Evolutionary conservation across 1,140 invertebrate species (phyloP).

Genomic region (Aphis craccivora): DNA sequence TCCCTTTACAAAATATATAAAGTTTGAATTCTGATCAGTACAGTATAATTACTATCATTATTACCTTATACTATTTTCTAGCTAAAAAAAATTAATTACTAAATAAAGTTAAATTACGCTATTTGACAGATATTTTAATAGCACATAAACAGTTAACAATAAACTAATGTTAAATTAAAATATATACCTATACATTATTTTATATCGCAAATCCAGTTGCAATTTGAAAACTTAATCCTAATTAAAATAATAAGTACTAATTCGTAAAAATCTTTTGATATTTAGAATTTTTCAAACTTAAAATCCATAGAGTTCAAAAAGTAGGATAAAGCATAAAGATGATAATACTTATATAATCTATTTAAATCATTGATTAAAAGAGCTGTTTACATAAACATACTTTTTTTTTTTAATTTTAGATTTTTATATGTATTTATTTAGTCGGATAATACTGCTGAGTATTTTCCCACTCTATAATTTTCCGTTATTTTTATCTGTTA

Average conservation of each 20-base stretch:
- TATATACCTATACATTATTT: background rate
- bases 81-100: background rate
- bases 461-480: no score
- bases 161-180: background rate
- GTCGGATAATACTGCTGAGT: background rate
- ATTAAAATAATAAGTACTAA: background rate
- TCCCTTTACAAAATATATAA: no score
- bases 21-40: background rate
- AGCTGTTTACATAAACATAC: background rate
- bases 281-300: no score
- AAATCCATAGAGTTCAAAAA: no score
- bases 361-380: background rate
- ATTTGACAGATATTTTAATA: background rate
- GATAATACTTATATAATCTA: background rate
- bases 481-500: no score
- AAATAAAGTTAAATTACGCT: background rate
- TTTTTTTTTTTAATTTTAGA: no score
- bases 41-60: no score
- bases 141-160: background rate
- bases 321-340: background rate
- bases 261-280: background rate
- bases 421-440: background rate
- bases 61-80: no score
- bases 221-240: background rate
- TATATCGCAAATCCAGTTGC: background rate